These are phyloP conservation scores for Junonia oenone DNA, from an alignment of 2,888 invertebrate species.

Conservation along the genomic window DNA sequence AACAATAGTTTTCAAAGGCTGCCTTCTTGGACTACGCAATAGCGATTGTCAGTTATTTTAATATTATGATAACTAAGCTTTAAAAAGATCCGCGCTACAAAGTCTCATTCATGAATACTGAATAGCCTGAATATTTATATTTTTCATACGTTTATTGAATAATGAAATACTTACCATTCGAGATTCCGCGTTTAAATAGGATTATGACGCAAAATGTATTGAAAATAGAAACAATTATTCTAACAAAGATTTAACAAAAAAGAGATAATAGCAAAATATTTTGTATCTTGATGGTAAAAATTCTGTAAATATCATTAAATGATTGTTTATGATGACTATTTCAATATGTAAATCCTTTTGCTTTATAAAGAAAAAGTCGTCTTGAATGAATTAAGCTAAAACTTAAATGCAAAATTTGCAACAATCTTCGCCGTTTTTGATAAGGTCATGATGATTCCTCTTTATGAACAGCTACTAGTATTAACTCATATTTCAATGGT, in stretches of 20 bases:
- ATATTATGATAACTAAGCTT: not conserved
- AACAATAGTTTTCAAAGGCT: not conserved
- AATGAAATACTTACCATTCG: not conserved
- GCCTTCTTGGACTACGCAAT: too few relatives aligned
- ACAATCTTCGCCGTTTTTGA: too few relatives aligned
- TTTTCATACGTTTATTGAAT: not conserved
- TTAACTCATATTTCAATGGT: too few relatives aligned
- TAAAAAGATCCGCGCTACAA: not conserved
- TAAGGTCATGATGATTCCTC: too few relatives aligned
- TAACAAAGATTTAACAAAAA: not conserved
- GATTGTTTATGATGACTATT: too few relatives aligned
- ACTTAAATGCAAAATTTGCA: too few relatives aligned
- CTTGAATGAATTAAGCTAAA: too few relatives aligned
- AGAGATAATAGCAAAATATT: not conserved
- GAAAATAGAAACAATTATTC: not conserved
- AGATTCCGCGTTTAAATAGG: not conserved
- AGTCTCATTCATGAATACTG: not conserved
- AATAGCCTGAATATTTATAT: not conserved
- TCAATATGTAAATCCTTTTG: too few relatives aligned
- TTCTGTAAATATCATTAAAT: too few relatives aligned
- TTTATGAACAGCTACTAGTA: too few relatives aligned
- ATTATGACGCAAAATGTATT: not conserved
- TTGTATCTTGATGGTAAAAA: not conserved
- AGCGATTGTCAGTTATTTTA: not conserved
- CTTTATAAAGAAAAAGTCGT: too few relatives aligned